Percentiles rank a stretch among this genome's conserved stretches.
phyloP scores from a whole-genome alignment of 2,888 invertebrate genomes.

The Acrobasis repandana region DNA sequence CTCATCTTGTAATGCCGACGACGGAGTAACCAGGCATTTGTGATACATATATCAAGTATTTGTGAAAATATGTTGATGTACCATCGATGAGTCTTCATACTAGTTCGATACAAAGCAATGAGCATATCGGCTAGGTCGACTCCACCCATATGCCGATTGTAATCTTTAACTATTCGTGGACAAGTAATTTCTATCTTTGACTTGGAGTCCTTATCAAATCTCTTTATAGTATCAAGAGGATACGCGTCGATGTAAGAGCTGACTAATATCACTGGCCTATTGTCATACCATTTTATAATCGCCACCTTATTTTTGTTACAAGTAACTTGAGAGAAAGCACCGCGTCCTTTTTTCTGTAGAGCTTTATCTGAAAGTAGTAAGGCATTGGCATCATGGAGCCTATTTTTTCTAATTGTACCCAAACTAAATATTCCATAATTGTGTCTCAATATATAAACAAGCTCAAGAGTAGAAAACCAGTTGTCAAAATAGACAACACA shows the following conservation, averaged over 20 bases:
- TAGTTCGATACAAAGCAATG: no score
- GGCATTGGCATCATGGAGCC: background rate
- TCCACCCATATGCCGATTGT: no score
- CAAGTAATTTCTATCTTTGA: background rate
- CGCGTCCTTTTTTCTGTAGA: conserved; percentile 21
- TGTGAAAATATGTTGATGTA: conserved; percentile 6
- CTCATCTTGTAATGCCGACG: conserved; percentile 6
- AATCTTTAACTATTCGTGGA: no score
- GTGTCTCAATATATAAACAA: background rate
- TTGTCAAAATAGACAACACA: background rate
- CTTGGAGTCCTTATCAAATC: no score
- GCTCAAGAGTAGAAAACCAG: background rate
- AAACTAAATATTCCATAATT: no score
- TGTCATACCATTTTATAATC: conserved; percentile 20
- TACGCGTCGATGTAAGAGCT: no score
- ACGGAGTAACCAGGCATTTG: conserved; percentile 1
- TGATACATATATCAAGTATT: background rate
- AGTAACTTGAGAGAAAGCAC: conserved; percentile 10
- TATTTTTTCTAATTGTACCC: no score
- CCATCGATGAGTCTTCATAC: conserved; percentile 12
- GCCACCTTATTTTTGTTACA: conserved; percentile 20
- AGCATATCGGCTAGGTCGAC: no score
- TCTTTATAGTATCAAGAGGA: no score
- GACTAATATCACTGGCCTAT: background rate
- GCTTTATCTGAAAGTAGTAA: conserved; percentile 20